Conservation (phyloP, 2,797 vertebrate species). For the Erithacus rubecula region DNA sequence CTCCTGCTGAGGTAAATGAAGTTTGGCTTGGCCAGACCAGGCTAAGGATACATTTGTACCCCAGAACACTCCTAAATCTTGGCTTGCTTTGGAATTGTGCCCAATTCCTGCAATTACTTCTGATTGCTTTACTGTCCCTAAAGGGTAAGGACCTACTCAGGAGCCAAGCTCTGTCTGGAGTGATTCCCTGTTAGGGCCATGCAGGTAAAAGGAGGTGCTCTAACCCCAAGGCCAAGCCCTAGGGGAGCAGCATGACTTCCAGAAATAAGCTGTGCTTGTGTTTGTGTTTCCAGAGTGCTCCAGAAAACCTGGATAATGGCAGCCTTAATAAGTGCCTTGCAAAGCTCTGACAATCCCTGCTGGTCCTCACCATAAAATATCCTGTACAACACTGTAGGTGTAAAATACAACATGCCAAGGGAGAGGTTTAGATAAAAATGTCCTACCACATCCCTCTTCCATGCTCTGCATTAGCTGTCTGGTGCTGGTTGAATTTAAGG, state of each 20-base stretch:
- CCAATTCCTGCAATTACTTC: not conserved
- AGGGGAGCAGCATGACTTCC: not conserved
- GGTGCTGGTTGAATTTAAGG: not conserved
- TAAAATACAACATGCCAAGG: not conserved
- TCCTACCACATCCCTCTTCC: not conserved
- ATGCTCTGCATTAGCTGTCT: not conserved
- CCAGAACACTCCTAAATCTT: constrained; percentile 1
- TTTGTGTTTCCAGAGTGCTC: not conserved
- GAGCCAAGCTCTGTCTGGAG: not conserved
- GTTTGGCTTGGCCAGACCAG: constrained; percentile 27
- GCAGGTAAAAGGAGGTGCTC: not conserved
- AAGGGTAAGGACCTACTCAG: not conserved
- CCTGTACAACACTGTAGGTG: not conserved
- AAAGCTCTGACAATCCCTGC: not conserved
- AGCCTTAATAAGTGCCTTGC: not conserved
- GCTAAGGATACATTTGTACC: not conserved
- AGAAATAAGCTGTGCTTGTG: not conserved
- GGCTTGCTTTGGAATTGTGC: constrained; percentile 28
- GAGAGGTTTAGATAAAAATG: not conserved
- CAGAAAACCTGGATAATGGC: not conserved
- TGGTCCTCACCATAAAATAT: not conserved
- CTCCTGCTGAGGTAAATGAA: not conserved
- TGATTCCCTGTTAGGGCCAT: not conserved
- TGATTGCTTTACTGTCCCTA: constrained; percentile 10
- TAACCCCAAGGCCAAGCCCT: not conserved